Base-by-base conservation (phyloP, 2,888 invertebrate genomes). In the Dasypogon diadema region DNA sequence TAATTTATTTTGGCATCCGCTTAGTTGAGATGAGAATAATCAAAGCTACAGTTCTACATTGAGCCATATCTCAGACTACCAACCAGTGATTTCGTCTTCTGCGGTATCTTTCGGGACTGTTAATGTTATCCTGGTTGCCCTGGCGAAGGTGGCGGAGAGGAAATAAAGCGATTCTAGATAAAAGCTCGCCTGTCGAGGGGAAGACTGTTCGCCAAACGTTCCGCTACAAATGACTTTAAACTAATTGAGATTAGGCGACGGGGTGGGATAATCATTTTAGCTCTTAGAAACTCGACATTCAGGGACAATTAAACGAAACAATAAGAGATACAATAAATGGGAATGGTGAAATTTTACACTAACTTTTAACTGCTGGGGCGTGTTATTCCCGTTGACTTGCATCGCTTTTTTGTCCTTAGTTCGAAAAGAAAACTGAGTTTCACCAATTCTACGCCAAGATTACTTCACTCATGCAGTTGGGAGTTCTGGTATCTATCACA, bases 1-100 rank as follows among this genome's bases (percentile, higher is more conserved):
- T 74, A 74, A 74, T 74, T 74, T 74, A 74, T 74, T 74, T 74
- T 74, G 74, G 74, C 74, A 74, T 74, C 60, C 74, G 74, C 74
- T 74, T 74, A 60, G 74, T 56, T 74, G 51, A 48, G 60, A 74
- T 34, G 58, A 48, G 74, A 60, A 74, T 63, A 74, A 74, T 74
- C 63, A 60, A 60, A 63, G 60, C 42, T 74, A 74, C 74, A 74
- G 60, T 60, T 60, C 26, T 42, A 48, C 65, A 42, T 60, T 48
- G 16, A 48, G 65, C 46, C 22, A 14, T 42, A 46, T 37, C 63
- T 60, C 58, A 60, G 58, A 30, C 30, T 30, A 14, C 21, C 58
- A 30, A 34, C 30, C 54, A 18, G 54, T 54, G 74, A 74, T 58
- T 58, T 60, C 51, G 51, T 60, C 74, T 60, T 60, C 54, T 54